A percentile compares a stretch with the other conserved stretches of the same genome.
These are phyloP conservation scores for Oncorhynchus masou DNA, from an alignment of 2,113 vertebrate genomes.

Conservation along the genomic window DNA sequence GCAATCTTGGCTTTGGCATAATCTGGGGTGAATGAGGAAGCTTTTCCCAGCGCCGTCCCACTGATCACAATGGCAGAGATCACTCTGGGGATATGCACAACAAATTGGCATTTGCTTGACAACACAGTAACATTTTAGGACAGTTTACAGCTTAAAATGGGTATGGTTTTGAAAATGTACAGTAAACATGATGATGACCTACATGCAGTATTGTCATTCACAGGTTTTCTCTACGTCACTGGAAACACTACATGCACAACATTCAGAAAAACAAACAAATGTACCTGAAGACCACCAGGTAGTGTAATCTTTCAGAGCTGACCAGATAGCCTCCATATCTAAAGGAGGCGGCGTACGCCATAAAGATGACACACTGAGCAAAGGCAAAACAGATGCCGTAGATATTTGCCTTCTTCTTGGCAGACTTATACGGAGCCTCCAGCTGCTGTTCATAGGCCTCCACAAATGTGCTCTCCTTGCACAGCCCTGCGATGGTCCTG, in stretches of 20 bases:
- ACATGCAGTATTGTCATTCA: not conserved
- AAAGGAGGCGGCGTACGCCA: slow-evolving; percentile 75
- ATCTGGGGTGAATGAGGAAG: slow-evolving; percentile 75
- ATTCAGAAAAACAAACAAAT: slow-evolving; percentile 19
- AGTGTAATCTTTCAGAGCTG: slow-evolving; percentile 63
- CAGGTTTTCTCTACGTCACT: too few relatives aligned
- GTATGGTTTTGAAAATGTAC: not conserved
- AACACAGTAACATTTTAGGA: not conserved
- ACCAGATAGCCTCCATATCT: slow-evolving; percentile 77
- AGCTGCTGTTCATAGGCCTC: slow-evolving; percentile 67
- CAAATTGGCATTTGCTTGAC: not conserved
- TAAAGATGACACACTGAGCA: slow-evolving; percentile 72
- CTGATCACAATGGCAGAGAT: slow-evolving; percentile 71
- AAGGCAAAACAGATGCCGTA: slow-evolving; percentile 76
- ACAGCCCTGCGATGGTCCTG: slow-evolving; percentile 75
- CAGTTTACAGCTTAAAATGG: too few relatives aligned
- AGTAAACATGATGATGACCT: not conserved
- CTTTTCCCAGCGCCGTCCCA: slow-evolving; percentile 70
- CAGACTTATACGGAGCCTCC: slow-evolving; percentile 61
- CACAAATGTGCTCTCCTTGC: slow-evolving; percentile 73
- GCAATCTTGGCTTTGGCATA: slow-evolving; percentile 78
- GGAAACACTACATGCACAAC: not conserved
- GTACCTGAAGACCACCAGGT: slow-evolving; percentile 76
- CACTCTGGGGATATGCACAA: slow-evolving; percentile 58
- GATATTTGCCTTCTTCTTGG: slow-evolving; percentile 69